Conservation (phyloP, 1,140 invertebrate genomes). For the Drosophila burlai region DNA sequence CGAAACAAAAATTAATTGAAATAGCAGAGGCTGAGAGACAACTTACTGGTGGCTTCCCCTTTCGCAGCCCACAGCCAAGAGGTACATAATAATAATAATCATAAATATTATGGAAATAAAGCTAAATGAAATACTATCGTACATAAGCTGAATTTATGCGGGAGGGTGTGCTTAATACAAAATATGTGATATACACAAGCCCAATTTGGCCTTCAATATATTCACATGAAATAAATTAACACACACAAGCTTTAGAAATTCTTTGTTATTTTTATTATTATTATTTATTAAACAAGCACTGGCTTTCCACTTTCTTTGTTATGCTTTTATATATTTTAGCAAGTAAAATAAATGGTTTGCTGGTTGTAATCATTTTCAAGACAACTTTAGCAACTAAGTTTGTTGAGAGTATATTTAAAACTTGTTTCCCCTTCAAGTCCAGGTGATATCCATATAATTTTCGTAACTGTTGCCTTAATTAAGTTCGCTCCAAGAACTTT, state of each 20-base stretch:
- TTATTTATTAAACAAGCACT: too few relatives aligned
- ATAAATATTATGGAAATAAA: slow-evolving; percentile 38
- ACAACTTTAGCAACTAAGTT: not conserved
- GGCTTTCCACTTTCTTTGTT: not conserved
- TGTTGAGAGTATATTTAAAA: not conserved
- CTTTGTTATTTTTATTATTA: not conserved
- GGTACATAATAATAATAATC: slow-evolving; percentile 53
- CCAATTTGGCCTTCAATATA: not conserved
- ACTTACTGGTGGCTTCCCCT: slow-evolving; percentile 7
- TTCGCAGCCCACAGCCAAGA: not conserved
- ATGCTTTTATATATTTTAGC: not conserved
- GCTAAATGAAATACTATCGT: slow-evolving; percentile 12
- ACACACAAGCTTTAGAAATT: not conserved
- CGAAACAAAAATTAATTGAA: slow-evolving; percentile 71
- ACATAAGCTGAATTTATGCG: slow-evolving; percentile 17
- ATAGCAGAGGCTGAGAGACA: slow-evolving; percentile 54
- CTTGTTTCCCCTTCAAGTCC: not conserved
- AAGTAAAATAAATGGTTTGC: not conserved
- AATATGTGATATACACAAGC: not conserved
- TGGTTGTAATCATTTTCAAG: not conserved
- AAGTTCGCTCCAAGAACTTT: slow-evolving; percentile 25
- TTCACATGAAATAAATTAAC: not conserved
- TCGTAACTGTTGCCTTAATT: slow-evolving; percentile 33
- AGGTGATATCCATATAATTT: not conserved
- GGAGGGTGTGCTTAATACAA: not conserved